Conservation (phyloP, 2,888 invertebrate species). For the Apeira syringaria region DNA sequence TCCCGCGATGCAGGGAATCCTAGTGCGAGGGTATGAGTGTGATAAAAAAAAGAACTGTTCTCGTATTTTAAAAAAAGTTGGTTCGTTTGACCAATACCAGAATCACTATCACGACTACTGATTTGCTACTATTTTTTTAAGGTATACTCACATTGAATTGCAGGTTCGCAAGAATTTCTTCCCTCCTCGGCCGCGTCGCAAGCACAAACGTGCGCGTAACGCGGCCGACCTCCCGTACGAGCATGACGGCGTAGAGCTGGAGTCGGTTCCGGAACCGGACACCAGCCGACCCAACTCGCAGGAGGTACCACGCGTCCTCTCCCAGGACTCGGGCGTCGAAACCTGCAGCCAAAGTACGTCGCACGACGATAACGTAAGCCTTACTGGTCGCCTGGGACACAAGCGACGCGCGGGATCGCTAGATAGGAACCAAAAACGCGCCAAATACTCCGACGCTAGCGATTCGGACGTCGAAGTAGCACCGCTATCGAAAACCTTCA, state of each 20-base stretch:
- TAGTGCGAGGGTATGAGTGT: too few relatives aligned
- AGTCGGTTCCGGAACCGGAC: slow-evolving; percentile 33
- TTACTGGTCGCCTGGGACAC: background rate
- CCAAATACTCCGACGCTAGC: slow-evolving; percentile 49
- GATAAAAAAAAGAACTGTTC: too few relatives aligned
- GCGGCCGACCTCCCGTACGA: slow-evolving; percentile 84
- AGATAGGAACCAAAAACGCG: slow-evolving; percentile 42
- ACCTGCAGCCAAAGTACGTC: slow-evolving; percentile 52
- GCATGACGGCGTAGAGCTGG: too few relatives aligned
- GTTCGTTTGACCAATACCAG: too few relatives aligned
- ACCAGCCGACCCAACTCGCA: slow-evolving; percentile 10
- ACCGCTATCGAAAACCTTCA: slow-evolving; percentile 63
- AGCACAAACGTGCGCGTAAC: slow-evolving; percentile 46
- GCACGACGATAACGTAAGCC: slow-evolving; percentile 10
- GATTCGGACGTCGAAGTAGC: slow-evolving; percentile 49
- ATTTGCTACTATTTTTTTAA: too few relatives aligned
- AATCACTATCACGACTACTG: too few relatives aligned
- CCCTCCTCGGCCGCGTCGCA: slow-evolving; percentile 85
- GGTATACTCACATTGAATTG: slow-evolving; percentile 34
- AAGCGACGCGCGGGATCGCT: slow-evolving; percentile 27
- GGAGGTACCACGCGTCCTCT: slow-evolving; percentile 39
- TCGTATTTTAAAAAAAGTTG: too few relatives aligned
- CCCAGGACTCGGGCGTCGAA: slow-evolving; percentile 63
- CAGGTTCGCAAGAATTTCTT: slow-evolving; percentile 87
- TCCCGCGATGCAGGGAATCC: too few relatives aligned